Percentiles rank a stretch among this genome's conserved stretches.
Conservation (phyloP, 2,797 vertebrate species). For the Lemur catta region DNA sequence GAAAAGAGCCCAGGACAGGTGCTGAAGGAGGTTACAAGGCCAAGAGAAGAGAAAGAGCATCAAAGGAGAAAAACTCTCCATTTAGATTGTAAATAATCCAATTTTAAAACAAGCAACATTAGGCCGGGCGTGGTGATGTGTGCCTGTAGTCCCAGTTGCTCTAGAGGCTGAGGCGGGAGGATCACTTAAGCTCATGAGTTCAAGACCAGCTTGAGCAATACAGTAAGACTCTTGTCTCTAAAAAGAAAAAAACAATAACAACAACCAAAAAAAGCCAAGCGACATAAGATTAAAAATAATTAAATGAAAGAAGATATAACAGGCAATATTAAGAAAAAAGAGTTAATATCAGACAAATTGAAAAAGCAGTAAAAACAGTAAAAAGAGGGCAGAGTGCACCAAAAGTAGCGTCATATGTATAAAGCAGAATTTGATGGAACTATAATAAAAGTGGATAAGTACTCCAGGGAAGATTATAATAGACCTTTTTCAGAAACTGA, state of each 20-base stretch:
- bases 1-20: neutral
- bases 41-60: neutral
- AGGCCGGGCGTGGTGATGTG: neutral
- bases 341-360: neutral
- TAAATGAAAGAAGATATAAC: neutral
- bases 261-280: neutral
- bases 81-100: neutral
- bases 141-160: neutral
- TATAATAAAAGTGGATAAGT: rapidly evolving
- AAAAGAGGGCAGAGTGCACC: neutral
- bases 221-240: neutral
- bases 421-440: neutral
- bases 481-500: neutral
- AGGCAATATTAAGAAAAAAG: neutral
- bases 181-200: neutral
- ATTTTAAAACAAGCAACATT: neutral
- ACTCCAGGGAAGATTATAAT: no score
- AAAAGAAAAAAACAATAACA: neutral
- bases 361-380: neutral
- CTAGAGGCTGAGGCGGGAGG: neutral
- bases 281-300: neutral
- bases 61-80: neutral
- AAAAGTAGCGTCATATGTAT: neutral
- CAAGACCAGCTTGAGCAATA: neutral
- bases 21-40: rapidly evolving